These are phyloP conservation scores for Chionomys nivalis DNA, from an alignment of 2,113 vertebrate species.

Conservation along the genomic window DNA sequence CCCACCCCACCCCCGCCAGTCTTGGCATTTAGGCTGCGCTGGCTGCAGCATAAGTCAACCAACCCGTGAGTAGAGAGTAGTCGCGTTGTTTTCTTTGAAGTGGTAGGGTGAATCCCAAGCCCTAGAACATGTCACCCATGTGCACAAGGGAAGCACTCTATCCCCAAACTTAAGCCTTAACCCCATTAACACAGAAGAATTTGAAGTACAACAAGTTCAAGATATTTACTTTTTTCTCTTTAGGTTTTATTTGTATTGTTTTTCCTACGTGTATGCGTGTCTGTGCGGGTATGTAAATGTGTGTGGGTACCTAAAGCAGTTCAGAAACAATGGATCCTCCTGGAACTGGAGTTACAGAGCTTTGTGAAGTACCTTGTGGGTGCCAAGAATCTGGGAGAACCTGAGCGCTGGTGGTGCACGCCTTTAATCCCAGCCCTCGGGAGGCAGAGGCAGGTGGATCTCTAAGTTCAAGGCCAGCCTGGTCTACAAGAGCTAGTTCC, in stretches of 20 bases:
- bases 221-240: neutral
- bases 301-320: neutral
- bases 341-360: neutral
- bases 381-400: neutral
- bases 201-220: neutral
- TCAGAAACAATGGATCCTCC: neutral
- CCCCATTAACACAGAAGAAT: neutral
- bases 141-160: neutral
- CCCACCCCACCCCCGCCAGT: no score
- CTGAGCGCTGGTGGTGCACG: no score
- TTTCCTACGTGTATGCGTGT: neutral
- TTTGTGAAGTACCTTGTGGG: neutral
- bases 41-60: no score
- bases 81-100: neutral
- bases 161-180: neutral
- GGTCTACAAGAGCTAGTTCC: no score
- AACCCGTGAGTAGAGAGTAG: neutral
- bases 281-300: neutral
- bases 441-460: no score
- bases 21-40: no score
- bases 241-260: neutral
- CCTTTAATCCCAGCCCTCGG: no score
- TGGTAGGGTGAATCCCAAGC: neutral
- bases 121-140: neutral
- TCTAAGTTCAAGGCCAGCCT: no score